These are phyloP conservation scores for Eupleurogrammus muticus DNA, from an alignment of 2,797 vertebrate genomes.

Conservation along the genomic window DNA sequence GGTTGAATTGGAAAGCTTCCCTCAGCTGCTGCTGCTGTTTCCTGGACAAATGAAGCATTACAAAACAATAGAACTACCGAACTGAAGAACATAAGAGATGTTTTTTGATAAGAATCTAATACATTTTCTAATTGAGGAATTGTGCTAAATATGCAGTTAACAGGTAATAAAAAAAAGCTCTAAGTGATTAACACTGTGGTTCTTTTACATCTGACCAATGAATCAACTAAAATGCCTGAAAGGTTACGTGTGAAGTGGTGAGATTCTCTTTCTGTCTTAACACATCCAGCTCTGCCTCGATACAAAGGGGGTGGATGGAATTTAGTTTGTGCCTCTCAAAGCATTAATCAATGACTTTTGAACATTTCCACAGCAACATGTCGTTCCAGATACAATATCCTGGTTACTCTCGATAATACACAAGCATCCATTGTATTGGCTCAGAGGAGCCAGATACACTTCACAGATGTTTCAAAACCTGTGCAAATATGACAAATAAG, in stretches of 20 bases:
- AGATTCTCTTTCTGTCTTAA: background rate
- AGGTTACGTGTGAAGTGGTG: no score
- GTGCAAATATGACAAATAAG: conserved; percentile 42
- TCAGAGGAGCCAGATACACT: conserved; percentile 10
- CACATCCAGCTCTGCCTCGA: background rate
- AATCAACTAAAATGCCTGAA: no score
- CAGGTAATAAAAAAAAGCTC: no score
- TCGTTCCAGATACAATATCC: conserved; percentile 23
- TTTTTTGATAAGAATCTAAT: background rate
- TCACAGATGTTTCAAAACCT: conserved; percentile 56
- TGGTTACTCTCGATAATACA: conserved; percentile 34
- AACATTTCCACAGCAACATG: conserved; percentile 30
- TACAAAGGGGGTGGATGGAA: conserved; percentile 10
- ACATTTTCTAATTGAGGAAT: background rate
- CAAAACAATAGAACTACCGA: background rate
- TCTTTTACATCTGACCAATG: no score
- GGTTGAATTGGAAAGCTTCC: conserved; percentile 88
- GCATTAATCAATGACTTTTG: conserved; percentile 12
- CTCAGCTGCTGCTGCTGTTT: conserved; percentile 75
- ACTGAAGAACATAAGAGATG: background rate
- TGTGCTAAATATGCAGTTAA: no score
- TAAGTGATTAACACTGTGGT: no score
- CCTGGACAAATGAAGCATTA: conserved; percentile 41
- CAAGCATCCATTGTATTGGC: conserved; percentile 30
- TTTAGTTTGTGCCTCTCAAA: conserved; percentile 1